These are phyloP conservation scores for Tromatobia lineatoria DNA, from an alignment of 2,888 invertebrate genomes.

Conservation along the genomic window DNA sequence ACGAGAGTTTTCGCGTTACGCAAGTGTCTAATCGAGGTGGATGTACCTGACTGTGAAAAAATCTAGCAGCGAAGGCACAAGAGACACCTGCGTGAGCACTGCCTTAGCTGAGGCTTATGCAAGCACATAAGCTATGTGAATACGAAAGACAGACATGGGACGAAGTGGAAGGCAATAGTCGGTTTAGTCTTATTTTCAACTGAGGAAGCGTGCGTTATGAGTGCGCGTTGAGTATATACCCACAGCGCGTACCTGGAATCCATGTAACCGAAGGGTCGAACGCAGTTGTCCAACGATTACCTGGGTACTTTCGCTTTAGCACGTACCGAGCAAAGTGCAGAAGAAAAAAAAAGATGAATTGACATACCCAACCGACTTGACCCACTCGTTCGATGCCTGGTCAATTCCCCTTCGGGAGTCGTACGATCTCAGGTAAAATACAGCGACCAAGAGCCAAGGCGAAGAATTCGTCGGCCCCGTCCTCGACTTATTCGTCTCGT, in stretches of 20 bases:
- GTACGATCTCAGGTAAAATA: slow-evolving; percentile 33
- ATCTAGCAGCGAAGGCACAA: slow-evolving; percentile 33
- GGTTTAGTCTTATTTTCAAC: slow-evolving; percentile 36
- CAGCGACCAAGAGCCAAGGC: slow-evolving; percentile 14
- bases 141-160: slow-evolving; percentile 53
- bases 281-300: slow-evolving; percentile 12
- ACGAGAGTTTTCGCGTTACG: slow-evolving; percentile 40
- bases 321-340: slow-evolving; percentile 20
- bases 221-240: background rate
- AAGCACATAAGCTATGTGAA: slow-evolving; percentile 65
- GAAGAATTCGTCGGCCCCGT: slow-evolving; percentile 42
- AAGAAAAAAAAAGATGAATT: slow-evolving; percentile 22
- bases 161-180: slow-evolving; percentile 56
- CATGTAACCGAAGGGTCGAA: slow-evolving; percentile 25
- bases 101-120: slow-evolving; percentile 62
- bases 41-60: slow-evolving; percentile 58
- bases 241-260: background rate
- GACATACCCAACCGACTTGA: slow-evolving; percentile 6
- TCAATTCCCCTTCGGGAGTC: slow-evolving; percentile 51
- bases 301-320: slow-evolving; percentile 30
- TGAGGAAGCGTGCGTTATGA: slow-evolving; percentile 5
- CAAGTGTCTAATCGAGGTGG: slow-evolving; percentile 52
- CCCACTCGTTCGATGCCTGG: slow-evolving; percentile 18
- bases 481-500: slow-evolving; percentile 18
- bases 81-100: slow-evolving; percentile 75